Conservation (phyloP, 1,140 invertebrate species). For the Lordiphosa collinella region DNA sequence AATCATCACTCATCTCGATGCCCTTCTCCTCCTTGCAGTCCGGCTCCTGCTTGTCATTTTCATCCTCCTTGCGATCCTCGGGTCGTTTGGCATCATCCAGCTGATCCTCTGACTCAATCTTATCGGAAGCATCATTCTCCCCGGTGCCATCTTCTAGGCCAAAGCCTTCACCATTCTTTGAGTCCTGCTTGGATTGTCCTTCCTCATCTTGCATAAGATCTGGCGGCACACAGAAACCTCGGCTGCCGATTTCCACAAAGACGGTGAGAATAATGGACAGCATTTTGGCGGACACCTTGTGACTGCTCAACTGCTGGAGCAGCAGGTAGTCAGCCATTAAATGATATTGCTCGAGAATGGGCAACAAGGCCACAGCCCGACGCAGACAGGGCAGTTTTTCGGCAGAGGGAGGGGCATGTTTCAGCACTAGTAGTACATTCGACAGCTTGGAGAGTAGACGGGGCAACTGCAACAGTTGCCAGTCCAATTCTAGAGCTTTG, state of each 20-base stretch:
- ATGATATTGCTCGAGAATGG: conserved; percentile 89
- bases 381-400: conserved; percentile 52
- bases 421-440: conserved; percentile 65
- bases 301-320: conserved; percentile 86
- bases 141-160: conserved; percentile 96
- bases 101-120: conserved; percentile 88
- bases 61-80: conserved; percentile 83
- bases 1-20: conserved; percentile 78
- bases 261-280: conserved; percentile 90
- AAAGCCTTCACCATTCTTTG: conserved; percentile 84
- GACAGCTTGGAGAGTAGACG: conserved; percentile 79
- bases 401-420: conserved; percentile 28
- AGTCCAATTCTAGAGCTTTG: conserved; percentile 82
- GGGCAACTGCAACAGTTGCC: conserved; percentile 81
- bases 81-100: conserved; percentile 91
- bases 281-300: conserved; percentile 90
- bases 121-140: conserved; percentile 96
- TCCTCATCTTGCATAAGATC: conserved; percentile 87
- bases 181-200: conserved; percentile 81
- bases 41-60: conserved; percentile 81
- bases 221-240: conserved; percentile 96
- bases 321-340: conserved; percentile 89
- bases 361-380: conserved; percentile 80
- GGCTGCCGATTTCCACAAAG: conserved; percentile 90
- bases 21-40: conserved; percentile 95